Percentiles rank a stretch among this genome's conserved stretches.
Evolutionary conservation across 2,888 invertebrate species (phyloP).

Genomic region (Lochmaea capreae): DNA sequence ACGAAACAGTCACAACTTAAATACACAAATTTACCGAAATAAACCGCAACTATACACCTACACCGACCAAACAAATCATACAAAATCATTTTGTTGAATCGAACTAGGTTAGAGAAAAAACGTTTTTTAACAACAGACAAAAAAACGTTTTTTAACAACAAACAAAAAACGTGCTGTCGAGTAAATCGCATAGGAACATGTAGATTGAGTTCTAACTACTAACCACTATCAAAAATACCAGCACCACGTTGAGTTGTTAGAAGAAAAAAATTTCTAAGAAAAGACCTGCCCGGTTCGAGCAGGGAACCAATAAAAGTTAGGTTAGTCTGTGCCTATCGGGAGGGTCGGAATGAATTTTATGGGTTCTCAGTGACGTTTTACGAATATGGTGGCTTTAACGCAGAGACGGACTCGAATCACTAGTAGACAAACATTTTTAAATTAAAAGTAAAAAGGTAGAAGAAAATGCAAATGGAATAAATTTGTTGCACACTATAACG

Average conservation of each 20-base stretch:
- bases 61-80: background rate
- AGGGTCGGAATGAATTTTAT: conserved; percentile 44
- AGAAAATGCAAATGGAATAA: too few species aligned
- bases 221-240: conserved; percentile 18
- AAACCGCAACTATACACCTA: background rate
- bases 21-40: background rate
- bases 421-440: background rate
- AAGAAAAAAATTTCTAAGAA: conserved; percentile 29
- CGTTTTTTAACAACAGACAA: background rate
- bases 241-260: conserved; percentile 20
- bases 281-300: conserved; percentile 37
- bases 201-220: conserved; percentile 9
- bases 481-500: too few species aligned
- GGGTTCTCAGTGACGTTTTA: conserved; percentile 40
- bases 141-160: background rate
- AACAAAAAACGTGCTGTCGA: background rate
- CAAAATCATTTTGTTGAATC: background rate
- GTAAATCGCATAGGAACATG: background rate
- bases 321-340: conserved; percentile 30
- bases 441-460: too few species aligned
- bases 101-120: background rate
- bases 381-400: conserved; percentile 33
- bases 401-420: background rate
- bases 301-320: conserved; percentile 43
- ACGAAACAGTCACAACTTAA: background rate